phyloP scores from a whole-genome alignment of 2,888 invertebrate species.

The Cryptophagus acutangulus region DNA sequence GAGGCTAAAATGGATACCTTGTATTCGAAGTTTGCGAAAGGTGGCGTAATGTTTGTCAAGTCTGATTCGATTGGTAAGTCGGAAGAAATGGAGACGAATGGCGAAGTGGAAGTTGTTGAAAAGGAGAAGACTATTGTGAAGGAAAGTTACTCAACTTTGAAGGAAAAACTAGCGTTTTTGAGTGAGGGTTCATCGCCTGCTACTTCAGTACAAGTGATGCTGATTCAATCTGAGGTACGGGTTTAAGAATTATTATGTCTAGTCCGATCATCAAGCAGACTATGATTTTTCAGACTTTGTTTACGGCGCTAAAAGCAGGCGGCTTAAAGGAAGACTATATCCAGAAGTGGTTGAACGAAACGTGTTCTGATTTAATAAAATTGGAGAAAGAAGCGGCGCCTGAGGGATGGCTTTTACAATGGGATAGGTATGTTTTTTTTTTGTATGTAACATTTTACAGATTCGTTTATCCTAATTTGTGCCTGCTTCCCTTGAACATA shows the following conservation, averaged over 20 bases:
- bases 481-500: background rate
- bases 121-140: conserved; percentile 46
- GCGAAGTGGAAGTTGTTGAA: conserved; percentile 12
- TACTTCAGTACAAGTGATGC: conserved; percentile 57
- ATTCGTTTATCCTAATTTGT: background rate
- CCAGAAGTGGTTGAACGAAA: conserved; percentile 56
- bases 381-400: conserved; percentile 64
- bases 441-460: background rate
- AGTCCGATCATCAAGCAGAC: background rate
- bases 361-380: conserved; percentile 55
- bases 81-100: conserved; percentile 15
- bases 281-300: conserved; percentile 53
- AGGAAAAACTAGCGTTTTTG: conserved; percentile 56
- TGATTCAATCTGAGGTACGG: conserved; percentile 57
- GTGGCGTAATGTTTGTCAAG: conserved; percentile 42
- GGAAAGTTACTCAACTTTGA: conserved; percentile 48
- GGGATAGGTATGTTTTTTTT: conserved; percentile 63
- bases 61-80: conserved; percentile 30
- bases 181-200: conserved; percentile 53
- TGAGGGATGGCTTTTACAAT: conserved; percentile 63
- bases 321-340: conserved; percentile 57
- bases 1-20: conserved; percentile 13
- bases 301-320: conserved; percentile 58
- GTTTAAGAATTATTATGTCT: conserved; percentile 3
- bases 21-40: conserved; percentile 43